Conservation (phyloP, 2,888 invertebrate genomes). For the Rhopalosiphum nymphaeae region DNA sequence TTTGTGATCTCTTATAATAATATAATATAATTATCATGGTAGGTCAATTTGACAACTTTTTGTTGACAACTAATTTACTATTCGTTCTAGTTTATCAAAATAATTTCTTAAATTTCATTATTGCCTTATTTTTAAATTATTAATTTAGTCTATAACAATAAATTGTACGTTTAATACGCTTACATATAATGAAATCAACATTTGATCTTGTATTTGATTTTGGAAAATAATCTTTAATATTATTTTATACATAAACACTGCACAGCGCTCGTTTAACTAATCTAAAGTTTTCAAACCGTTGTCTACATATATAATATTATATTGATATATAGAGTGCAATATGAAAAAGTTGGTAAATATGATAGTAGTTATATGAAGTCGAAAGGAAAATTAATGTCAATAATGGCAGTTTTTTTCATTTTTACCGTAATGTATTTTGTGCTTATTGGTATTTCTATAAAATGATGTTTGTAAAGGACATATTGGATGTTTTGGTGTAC, state of each 20-base stretch:
- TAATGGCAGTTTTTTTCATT: conserved; percentile 23
- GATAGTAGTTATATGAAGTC: not conserved
- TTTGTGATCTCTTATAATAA: not conserved
- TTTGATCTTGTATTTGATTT: not conserved
- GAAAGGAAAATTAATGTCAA: conserved; percentile 3
- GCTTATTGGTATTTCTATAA: conserved; percentile 36
- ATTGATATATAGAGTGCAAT: not conserved
- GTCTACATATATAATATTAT: not conserved
- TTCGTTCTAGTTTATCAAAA: not conserved
- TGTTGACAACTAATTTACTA: not conserved
- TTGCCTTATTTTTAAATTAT: not conserved
- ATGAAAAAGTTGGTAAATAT: conserved; percentile 24
- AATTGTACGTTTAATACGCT: not conserved
- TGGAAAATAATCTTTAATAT: not conserved
- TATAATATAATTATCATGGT: not conserved
- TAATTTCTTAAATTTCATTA: not conserved
- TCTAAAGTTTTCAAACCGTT: not conserved
- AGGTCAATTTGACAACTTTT: not conserved
- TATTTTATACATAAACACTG: not conserved
- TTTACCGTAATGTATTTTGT: conserved; percentile 5
- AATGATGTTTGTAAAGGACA: conserved; percentile 4
- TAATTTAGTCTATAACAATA: not conserved
- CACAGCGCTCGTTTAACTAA: not conserved
- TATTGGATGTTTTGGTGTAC: not conserved
- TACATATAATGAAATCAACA: not conserved